Base-by-base conservation (phyloP, 2,888 invertebrate genomes). In the Lumbricus terrestris region DNA sequence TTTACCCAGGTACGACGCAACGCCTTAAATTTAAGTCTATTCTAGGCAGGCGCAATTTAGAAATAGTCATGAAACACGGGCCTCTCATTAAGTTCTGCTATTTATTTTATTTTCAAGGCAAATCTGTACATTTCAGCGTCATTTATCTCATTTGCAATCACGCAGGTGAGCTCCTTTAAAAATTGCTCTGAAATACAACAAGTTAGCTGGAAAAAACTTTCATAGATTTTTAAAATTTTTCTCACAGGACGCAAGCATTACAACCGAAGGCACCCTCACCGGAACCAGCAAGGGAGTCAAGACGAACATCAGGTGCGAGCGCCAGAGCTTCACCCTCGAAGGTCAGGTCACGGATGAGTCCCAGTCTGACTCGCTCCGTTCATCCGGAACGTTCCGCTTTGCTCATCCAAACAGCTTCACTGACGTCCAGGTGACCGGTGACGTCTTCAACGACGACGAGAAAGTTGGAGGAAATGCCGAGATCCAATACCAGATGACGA, bases 401-500 rank as follows among this genome's bases (percentile, higher is more conserved):
- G 69, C 89, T n/a, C 94, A 94, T 91, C 93, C 93, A 23, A 91
- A 91, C 89, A 93, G 93, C 29, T 90, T 93, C 83, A 92, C 93
- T 20, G 93, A 94, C 91, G 88, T 94, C 5, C 91, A 92, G 83
- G 89, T 93, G 90, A 92, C 89, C n/a, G 92, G 93, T 15, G 92
- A 93, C 42, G 34, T 92, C n/a, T 92, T 91, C 11, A 89, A 90
- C 35, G 91, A 91, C 11, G 91, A 90, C n/a, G 90, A 91, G 18
- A 90, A 90, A 13, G 88, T 91, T 11, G 92, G 92, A 33, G 92
- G 92, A 29, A 93, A 92, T 35, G 88, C 93, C 42, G 90, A 92
- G 38, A 54, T 93, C 47, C 90, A 91, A 33, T 94, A 94, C 92
- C 89, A 92, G 82, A 93, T 92, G 42, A 90, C 92, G 16, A 89